Base-by-base conservation (phyloP, 1,140 invertebrate genomes). In the Orius laevigatus region DNA sequence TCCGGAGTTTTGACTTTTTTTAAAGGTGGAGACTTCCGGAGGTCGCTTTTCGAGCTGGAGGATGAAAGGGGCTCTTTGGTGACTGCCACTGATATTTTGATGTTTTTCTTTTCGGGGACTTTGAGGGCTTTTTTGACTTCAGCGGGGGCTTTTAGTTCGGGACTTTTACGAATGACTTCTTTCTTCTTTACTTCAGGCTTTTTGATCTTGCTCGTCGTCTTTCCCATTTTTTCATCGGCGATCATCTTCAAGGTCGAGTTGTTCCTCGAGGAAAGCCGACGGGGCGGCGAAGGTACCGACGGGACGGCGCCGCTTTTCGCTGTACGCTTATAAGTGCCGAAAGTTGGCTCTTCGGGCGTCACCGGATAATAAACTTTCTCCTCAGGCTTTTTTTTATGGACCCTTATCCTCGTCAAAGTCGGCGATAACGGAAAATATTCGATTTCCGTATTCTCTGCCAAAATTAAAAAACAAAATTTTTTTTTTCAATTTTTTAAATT, bases 341-440 rank as follows among this genome's bases (percentile, higher is more conserved):
- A 72, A 49, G 70, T 62, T 8, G 55, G 56, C 25, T 50, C 55
- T 48, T 41, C 46, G 31, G 49, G 53, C 14, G 66, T 69, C 4
- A 75, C 59, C 18, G 75, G 76, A 60, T 75, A 76, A 57, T 72
- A 76, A 38, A 74, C 59, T 10, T 73, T 67, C 63, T 75, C 70
- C 49, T 58, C 42, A 9, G 56, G 55, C 18, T 53, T 53, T 48
- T 70, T 75, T 62, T 76, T 81, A 60, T 79, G 78, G 14, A 84
- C 74, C 60, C 80, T 74, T 58, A 84, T 84, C 66, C 79, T 75
- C 51, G 80, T 84, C 57, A 84, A 64, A 47, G 79, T 82, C 33
- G 81, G 73, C 48, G 81, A 79, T 55, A 85, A 80, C 55, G 82
- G 81, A 63, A 83, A 81, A 65, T 83, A 84, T 67, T 85, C 80